phyloP scores from a whole-genome alignment of 2,888 invertebrate species.

The Mycogona germanica region DNA sequence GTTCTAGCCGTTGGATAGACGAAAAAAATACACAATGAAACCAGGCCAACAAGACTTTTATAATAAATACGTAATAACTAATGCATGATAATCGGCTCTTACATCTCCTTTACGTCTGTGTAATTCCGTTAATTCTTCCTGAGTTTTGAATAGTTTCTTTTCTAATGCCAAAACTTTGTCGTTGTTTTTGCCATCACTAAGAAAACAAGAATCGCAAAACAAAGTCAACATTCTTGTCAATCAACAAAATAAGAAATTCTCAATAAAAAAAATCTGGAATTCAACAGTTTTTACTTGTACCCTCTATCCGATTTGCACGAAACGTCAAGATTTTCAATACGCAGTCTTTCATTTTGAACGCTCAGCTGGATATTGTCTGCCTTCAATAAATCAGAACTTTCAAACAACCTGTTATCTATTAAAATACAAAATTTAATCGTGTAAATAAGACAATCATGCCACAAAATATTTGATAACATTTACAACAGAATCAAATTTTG shows the following conservation, averaged over 20 bases:
- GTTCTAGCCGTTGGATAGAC: conserved; percentile 39
- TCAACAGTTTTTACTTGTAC: background rate
- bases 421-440: conserved; percentile 12
- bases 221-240: background rate
- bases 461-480: conserved; percentile 1
- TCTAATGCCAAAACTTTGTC: conserved; percentile 52
- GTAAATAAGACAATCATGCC: conserved; percentile 8
- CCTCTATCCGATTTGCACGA: conserved; percentile 29
- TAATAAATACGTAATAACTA: background rate
- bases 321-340: conserved; percentile 42
- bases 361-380: conserved; percentile 74
- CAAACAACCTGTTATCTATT: conserved; percentile 73
- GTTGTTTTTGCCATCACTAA: conserved; percentile 32
- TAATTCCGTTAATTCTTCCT: conserved; percentile 84
- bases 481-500: too few relatives aligned
- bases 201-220: background rate
- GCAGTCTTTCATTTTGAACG: conserved; percentile 70
- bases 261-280: background rate
- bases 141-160: conserved; percentile 70
- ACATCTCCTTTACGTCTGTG: conserved; percentile 75
- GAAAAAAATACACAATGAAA: background rate
- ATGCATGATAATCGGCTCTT: conserved; percentile 8
- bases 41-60: background rate
- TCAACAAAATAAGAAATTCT: background rate
- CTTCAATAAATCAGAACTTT: conserved; percentile 63